Conservation (phyloP, 2,797 vertebrate species). For the Sebastes iracundus region DNA sequence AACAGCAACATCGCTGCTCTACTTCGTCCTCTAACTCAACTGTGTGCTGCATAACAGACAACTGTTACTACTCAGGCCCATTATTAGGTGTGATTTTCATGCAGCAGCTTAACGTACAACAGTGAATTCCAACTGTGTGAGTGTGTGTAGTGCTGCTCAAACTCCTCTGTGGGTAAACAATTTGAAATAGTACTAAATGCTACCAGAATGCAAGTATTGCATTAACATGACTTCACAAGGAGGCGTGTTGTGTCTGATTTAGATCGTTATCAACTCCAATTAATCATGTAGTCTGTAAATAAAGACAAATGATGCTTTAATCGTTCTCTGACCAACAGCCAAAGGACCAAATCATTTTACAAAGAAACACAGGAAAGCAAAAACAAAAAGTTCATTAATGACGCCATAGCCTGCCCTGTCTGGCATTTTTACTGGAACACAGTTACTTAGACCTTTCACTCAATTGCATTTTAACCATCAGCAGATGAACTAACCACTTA, state of each 20-base stretch:
- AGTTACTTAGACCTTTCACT: neutral
- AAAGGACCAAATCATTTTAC: neutral
- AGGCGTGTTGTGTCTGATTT: neutral
- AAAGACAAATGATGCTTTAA: neutral
- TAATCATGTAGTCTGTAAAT: neutral
- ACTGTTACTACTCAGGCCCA: neutral
- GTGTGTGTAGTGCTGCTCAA: neutral
- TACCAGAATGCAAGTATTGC: neutral
- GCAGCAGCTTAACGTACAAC: neutral
- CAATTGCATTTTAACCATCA: neutral
- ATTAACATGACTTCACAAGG: neutral
- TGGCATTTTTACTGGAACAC: neutral
- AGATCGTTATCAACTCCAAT: neutral
- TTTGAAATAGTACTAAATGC: neutral
- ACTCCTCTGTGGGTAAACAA: constrained; percentile 1
- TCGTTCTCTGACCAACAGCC: neutral
- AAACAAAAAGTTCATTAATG: neutral
- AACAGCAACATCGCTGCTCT: neutral
- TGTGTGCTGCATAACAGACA: neutral
- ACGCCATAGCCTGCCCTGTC: neutral
- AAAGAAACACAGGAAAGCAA: neutral
- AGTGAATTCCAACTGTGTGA: neutral
- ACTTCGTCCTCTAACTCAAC: constrained; percentile 3
- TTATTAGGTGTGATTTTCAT: constrained; percentile 7
- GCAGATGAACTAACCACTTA: neutral